These are phyloP conservation scores for Emydoidea blandingii DNA, from an alignment of 2,797 vertebrate species.

Conservation along the genomic window DNA sequence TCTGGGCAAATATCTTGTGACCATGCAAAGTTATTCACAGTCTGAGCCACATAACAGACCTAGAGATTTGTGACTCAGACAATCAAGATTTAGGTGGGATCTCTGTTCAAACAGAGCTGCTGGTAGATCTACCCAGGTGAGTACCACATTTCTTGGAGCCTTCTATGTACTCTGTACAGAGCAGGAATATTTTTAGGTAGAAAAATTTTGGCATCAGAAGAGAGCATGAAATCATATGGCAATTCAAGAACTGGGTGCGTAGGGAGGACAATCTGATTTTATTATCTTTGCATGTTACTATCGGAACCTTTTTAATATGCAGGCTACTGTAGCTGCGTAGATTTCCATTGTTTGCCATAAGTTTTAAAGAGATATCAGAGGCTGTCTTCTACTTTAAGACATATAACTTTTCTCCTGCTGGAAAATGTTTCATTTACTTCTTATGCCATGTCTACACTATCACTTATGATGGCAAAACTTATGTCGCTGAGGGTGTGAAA, in stretches of 20 bases:
- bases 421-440: neutral
- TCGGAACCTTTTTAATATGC: conserved; percentile 33
- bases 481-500: too few relatives aligned
- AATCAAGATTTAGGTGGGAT: neutral
- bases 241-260: neutral
- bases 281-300: neutral
- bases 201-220: conserved; percentile 27
- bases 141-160: neutral
- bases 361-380: conserved; percentile 2
- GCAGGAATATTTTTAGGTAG: neutral
- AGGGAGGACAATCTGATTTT: conserved; percentile 33
- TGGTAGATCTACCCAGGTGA: neutral
- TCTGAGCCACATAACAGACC: neutral
- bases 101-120: neutral
- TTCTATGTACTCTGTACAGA: neutral
- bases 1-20: conserved; percentile 28
- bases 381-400: conserved; percentile 10
- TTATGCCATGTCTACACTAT: too few relatives aligned
- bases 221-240: neutral
- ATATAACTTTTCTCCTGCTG: neutral
- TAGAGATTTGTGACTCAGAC: neutral
- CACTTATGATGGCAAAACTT: too few relatives aligned
- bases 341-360: neutral
- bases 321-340: neutral
- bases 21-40: neutral